Evolutionary conservation across 2,797 vertebrate species (phyloP).

Genomic region (Peromyscus attwateri): DNA sequence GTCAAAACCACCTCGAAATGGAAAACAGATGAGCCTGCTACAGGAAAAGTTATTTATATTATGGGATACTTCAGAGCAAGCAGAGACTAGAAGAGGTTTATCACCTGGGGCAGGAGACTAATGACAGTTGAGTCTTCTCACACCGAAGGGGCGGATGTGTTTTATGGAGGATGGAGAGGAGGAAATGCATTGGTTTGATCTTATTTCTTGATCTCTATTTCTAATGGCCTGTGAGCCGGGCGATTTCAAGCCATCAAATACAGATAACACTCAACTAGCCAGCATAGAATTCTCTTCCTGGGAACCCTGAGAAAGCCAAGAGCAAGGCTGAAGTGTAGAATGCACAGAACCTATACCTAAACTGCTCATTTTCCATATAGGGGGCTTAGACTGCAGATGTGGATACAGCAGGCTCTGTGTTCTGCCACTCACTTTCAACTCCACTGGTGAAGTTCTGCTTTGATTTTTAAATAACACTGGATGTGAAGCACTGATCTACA

Average conservation of each 20-base stretch:
- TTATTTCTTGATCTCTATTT: slow-evolving; percentile 54
- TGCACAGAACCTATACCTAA: neutral
- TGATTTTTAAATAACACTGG: neutral
- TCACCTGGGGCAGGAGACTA: slow-evolving; percentile 63
- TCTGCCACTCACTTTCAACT: neutral
- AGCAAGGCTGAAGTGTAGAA: neutral
- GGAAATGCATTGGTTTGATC: neutral
- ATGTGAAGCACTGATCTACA: neutral
- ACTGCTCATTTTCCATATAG: neutral
- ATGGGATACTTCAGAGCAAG: slow-evolving; percentile 73
- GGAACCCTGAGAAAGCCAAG: neutral
- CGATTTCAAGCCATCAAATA: neutral
- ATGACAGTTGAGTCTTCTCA: neutral
- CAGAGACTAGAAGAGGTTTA: slow-evolving; percentile 76
- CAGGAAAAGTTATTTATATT: slow-evolving; percentile 72
- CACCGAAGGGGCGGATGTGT: slow-evolving; percentile 33
- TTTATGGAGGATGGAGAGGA: neutral
- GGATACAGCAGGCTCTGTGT: neutral
- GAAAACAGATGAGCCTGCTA: slow-evolving; percentile 75
- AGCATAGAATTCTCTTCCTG: neutral
- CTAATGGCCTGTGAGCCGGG: neutral
- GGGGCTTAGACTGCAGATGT: neutral
- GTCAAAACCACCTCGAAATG: slow-evolving; percentile 75
- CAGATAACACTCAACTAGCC: neutral
- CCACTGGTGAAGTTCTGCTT: neutral